phyloP scores from a whole-genome alignment of 2,113 vertebrate species.

The Etheostoma cragini region DNA sequence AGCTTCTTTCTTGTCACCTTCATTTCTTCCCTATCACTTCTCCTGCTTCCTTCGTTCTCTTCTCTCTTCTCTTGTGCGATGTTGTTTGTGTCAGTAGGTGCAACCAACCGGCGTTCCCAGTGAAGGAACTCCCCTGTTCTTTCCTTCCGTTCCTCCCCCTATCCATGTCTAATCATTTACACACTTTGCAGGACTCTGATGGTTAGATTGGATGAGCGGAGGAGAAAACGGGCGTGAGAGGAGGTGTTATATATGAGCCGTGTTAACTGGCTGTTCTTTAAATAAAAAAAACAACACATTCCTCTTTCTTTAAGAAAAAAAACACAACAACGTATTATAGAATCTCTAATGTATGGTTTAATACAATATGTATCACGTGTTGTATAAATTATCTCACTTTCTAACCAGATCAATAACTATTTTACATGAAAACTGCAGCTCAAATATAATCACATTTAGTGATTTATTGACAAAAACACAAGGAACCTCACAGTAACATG shows the following conservation, averaged over 20 bases:
- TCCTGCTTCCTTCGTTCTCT: background rate
- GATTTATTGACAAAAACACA: constrained; percentile 31
- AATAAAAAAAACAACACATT: constrained; percentile 27
- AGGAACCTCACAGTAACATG: background rate
- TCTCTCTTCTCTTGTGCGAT: background rate
- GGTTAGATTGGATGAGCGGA: constrained; percentile 9
- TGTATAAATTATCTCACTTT: background rate
- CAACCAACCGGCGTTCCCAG: background rate
- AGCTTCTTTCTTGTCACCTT: background rate
- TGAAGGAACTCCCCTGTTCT: constrained; percentile 47
- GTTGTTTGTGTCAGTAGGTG: constrained; percentile 15
- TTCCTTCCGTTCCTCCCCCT: constrained; percentile 36
- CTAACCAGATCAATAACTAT: background rate
- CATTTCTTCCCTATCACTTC: background rate
- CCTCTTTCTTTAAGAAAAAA: constrained; percentile 27
- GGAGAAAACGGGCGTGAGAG: constrained; percentile 13
- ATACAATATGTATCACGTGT: no score
- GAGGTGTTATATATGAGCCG: constrained; percentile 49
- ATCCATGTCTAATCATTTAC: constrained; percentile 58
- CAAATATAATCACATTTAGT: background rate
- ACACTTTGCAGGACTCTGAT: constrained; percentile 53
- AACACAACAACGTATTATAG: background rate
- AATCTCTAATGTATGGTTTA: no score
- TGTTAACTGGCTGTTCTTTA: constrained; percentile 47
- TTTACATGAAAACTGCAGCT: background rate